Evolutionary conservation across 2,888 invertebrate species (phyloP).

Genomic region (Pseudanteris insignis): DNA sequence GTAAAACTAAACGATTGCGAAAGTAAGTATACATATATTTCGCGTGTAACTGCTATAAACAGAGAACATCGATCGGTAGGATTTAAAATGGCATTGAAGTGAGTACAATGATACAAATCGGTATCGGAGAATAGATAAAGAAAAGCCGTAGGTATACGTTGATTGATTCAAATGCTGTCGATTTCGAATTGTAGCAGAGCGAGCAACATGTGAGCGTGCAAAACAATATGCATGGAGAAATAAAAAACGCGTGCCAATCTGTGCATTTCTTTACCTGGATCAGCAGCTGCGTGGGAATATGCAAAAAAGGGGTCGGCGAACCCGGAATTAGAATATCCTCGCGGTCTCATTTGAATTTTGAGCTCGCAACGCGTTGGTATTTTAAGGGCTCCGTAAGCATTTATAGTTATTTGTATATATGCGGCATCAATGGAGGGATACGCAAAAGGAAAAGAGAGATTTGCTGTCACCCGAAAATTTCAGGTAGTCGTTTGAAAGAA

Average conservation of each 20-base stretch:
- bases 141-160: conserved; percentile 18
- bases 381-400: conserved; percentile 45
- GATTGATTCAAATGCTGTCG: conserved; percentile 58
- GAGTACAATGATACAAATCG: too few relatives aligned
- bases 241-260: conserved; percentile 48
- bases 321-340: conserved; percentile 66
- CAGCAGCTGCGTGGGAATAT: conserved; percentile 65
- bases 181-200: conserved; percentile 60
- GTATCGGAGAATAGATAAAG: too few relatives aligned
- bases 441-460: conserved; percentile 35
- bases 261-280: conserved; percentile 55
- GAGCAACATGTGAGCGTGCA: too few relatives aligned
- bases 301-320: conserved; percentile 64
- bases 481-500: conserved; percentile 52
- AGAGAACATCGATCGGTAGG: too few relatives aligned
- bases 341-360: conserved; percentile 68
- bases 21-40: too few relatives aligned
- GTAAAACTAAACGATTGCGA: too few relatives aligned
- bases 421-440: conserved; percentile 31
- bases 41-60: too few relatives aligned
- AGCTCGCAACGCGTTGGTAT: conserved; percentile 56
- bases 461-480: conserved; percentile 50
- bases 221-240: conserved; percentile 24
- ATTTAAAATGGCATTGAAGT: too few relatives aligned
- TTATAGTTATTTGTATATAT: conserved; percentile 42